Evolutionary conservation across 1,140 invertebrate species (phyloP), one percentile per base, ranked within the genome.

Genomic region (Scaptomyza pallida): DNA sequence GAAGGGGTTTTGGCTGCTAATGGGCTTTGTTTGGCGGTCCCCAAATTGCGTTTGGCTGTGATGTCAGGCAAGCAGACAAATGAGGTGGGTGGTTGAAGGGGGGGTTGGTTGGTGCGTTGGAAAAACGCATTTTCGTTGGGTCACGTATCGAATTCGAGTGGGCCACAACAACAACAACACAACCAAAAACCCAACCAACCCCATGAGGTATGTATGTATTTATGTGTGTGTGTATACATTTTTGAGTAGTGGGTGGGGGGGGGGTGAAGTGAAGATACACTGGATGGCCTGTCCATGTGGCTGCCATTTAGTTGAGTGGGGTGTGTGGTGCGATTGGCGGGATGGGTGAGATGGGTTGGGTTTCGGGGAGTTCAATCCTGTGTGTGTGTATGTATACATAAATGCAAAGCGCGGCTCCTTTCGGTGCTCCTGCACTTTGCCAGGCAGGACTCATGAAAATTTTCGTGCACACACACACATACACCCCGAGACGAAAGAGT

Each of bases 391-490:
- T 86, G 81, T 86, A 86, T 88, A 86, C 82, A 78, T 59, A 51
- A 86, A 88, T 86, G 78, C 82, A 86, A 86, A 86, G 82, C 81
- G 82, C 73, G 82, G 82, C 82, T 72, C 72, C 78, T 81, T 83
- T 68, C 72, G 62, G 41, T 69, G 64, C 73, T 69, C 26, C 63
- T 78, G 70, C 65, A 77, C 55, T 50, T 70, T 41, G 45, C 52
- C 56, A 54, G 70, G 61, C 56, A 54, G 70, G 61, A 54, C 63
- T 75, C 76, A 78, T 81, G 70, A 77, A 85, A 64, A 85, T 85
- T 88, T 86, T 81, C 73, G 72, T 76, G 50, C 72, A 83, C 62
- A 75, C 65, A 67, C 69, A 69, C 16, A 50, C 55, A 65, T 30
- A 72, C 68, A 54, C 44, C 37, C 16, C 12, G 9, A 55, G 5